A percentile compares a stretch with the other conserved stretches of the same genome.
Evolutionary conservation across 2,888 invertebrate genomes (phyloP).

Genomic region (Parnassius mnemosyne): DNA sequence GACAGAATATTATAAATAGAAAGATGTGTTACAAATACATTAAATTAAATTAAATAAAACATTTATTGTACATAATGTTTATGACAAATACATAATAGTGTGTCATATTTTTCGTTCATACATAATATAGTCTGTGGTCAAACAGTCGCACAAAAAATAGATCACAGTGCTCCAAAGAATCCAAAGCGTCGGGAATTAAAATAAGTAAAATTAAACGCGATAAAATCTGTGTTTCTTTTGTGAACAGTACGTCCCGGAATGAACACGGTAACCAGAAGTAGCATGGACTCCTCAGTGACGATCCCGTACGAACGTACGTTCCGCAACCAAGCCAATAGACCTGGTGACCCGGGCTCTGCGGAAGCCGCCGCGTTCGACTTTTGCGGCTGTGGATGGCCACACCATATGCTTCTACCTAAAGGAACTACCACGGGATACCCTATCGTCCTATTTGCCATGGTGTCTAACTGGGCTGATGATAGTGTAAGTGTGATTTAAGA

Average conservation of each 20-base stretch:
- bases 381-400: conserved; percentile 94
- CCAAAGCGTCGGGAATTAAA: too few relatives aligned
- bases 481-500: conserved; percentile 56
- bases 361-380: conserved; percentile 83
- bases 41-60: too few relatives aligned
- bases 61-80: too few relatives aligned
- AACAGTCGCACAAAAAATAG: too few relatives aligned
- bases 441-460: conserved; percentile 87
- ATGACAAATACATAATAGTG: too few relatives aligned
- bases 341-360: conserved; percentile 70
- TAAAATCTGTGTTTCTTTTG: background rate
- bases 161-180: too few relatives aligned
- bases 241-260: conserved; percentile 82
- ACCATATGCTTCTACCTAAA: conserved; percentile 88
- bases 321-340: conserved; percentile 83
- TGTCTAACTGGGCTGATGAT: conserved; percentile 85
- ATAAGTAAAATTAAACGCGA: too few relatives aligned
- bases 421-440: conserved; percentile 83
- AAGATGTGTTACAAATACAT: too few relatives aligned
- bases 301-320: conserved; percentile 90
- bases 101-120: too few relatives aligned
- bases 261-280: conserved; percentile 84
- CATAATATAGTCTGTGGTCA: background rate
- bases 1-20: too few relatives aligned
- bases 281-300: conserved; percentile 87